Evolutionary conservation across 2,888 invertebrate genomes (phyloP).

Genomic region (Brachycybe producta): DNA sequence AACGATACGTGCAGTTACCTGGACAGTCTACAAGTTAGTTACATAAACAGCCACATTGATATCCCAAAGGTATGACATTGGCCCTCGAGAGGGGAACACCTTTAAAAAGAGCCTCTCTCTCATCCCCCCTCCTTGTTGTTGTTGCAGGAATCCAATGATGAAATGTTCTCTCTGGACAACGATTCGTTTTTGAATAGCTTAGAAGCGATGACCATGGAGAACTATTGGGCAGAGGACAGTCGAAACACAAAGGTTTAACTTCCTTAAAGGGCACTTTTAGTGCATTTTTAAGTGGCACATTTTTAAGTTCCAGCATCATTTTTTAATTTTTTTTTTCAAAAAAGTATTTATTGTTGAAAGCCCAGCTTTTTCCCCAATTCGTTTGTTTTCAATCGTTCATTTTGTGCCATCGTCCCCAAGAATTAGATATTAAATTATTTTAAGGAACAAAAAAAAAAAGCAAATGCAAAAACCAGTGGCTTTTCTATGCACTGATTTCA

Average conservation of each 20-base stretch:
- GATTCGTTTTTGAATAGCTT: slow-evolving; percentile 84
- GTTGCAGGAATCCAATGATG: slow-evolving; percentile 73
- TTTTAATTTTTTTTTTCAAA: no score
- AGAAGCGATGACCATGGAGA: slow-evolving; percentile 87
- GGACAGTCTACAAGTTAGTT: slow-evolving; percentile 25
- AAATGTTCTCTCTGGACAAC: slow-evolving; percentile 88
- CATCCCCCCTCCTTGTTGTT: no score
- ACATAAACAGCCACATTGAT: slow-evolving; percentile 25
- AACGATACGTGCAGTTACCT: slow-evolving; percentile 24
- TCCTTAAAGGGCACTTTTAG: not conserved
- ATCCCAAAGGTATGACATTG: slow-evolving; percentile 23
- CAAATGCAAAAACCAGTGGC: no score
- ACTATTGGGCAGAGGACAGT: slow-evolving; percentile 79
- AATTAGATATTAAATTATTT: no score
- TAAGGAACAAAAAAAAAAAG: no score
- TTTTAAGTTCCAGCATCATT: no score
- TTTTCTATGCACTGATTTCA: no score
- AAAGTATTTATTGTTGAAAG: no score
- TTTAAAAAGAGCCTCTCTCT: no score
- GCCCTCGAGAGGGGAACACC: not conserved
- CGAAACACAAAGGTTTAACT: slow-evolving; percentile 19
- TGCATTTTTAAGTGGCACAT: not conserved
- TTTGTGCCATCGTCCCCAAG: no score
- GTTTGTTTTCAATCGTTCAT: no score
- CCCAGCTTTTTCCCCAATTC: no score